Conservation (phyloP, 2,888 invertebrate species). For the Cybosia mesomella region DNA sequence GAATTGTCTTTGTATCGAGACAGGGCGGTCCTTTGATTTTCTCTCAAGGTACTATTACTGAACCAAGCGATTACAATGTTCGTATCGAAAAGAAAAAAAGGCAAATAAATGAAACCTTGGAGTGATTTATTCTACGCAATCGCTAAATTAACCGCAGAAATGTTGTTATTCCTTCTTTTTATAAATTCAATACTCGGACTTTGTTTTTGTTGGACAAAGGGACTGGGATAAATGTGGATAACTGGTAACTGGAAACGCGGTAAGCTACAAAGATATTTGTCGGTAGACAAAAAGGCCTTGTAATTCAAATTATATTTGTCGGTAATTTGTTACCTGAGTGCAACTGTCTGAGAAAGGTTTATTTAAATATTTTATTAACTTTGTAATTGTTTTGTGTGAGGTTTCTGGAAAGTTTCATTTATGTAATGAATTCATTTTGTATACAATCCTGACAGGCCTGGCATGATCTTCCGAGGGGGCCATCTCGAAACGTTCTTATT, state of each 20-base stretch:
- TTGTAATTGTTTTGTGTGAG: neutral
- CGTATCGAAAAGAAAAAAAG: constrained; percentile 54
- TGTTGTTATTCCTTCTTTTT: constrained; percentile 67
- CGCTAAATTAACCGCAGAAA: constrained; percentile 67
- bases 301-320: constrained; percentile 19
- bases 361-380: constrained; percentile 7
- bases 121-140: constrained; percentile 70
- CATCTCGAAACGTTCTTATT: too few species aligned
- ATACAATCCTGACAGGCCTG: too few species aligned
- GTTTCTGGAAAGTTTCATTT: neutral
- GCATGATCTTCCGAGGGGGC: too few species aligned
- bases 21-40: constrained; percentile 27
- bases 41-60: constrained; percentile 27
- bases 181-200: constrained; percentile 65
- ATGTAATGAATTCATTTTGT: neutral
- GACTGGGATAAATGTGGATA: constrained; percentile 23
- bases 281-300: neutral
- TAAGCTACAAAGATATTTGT: constrained; percentile 18
- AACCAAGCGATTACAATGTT: constrained; percentile 24
- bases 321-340: neutral
- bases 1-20: neutral
- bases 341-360: neutral
- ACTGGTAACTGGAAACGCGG: neutral
- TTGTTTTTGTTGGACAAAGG: constrained; percentile 59
- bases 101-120: constrained; percentile 50